Base-by-base conservation (phyloP, 2,797 vertebrate genomes). In the Pteropus rufus region DNA sequence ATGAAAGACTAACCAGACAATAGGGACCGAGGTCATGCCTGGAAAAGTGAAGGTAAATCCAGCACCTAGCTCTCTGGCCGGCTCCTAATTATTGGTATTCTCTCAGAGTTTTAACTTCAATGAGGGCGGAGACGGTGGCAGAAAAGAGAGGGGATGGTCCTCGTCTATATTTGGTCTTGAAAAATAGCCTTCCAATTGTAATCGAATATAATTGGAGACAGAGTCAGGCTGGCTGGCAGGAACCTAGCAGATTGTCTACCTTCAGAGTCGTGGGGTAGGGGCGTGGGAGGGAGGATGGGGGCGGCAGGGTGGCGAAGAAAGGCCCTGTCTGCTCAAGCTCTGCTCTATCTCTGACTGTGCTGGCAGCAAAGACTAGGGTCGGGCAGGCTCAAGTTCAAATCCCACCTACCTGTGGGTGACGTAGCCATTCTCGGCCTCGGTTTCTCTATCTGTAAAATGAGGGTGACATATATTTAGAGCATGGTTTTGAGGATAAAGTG, bases 101-200 rank as follows among this genome's bases (percentile, higher is more conserved):
- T 88, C 36, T 79, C 44, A 18, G 0, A 34, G 64, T 80, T 81
- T 93, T 77, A 95, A 84, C 90, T 97, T 96, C 70, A 29, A 77
- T 83, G 83, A 88, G 62, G 4, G 65, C 12, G 5, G 34, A 41
- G 44, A 67, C 56, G 10, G 64, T 21, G n/a, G 24, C 10, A 21
- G 54, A 29, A 21, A 62, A 18, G 82, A 21, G 39, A 36, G 52
- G 73, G 92, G 46, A 46, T 64, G 7, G 62, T 60, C 36, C 41
- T 96, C 31, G 1, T 60, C 14, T 18, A 60, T 60, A 81, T 39
- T 85, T 29, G 0, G 10, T 69, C 87, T 72, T 82, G 49, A 58
- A 84, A 87, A 87, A 69, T 81, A 85, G 82, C 72, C 67, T 82
- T 39, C 73, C 29, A 4, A 72, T 85, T 95, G 69, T 67, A 85